phyloP scores from a whole-genome alignment of 2,888 invertebrate genomes.

The Philereme transversata region DNA sequence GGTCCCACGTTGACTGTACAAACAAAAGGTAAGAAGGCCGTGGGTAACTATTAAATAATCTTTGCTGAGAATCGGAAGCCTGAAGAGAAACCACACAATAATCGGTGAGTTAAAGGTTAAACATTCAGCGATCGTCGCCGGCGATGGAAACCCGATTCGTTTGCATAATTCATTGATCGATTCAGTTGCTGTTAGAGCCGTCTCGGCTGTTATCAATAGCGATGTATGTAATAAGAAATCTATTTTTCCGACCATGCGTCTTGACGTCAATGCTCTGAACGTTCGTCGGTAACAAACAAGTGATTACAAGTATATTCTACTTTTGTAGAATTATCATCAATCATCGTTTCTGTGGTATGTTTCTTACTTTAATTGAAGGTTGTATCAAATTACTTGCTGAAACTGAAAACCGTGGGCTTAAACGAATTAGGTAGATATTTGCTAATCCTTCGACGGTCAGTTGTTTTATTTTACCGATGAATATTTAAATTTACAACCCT shows the following conservation, averaged over 20 bases:
- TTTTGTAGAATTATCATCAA: conserved; percentile 1
- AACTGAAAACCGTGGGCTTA: not conserved
- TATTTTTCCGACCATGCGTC: conserved; percentile 42
- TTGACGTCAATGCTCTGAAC: conserved; percentile 46
- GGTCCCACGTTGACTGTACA: conserved; percentile 12
- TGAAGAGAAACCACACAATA: conserved; percentile 53
- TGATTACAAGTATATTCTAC: not conserved
- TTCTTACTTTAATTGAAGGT: not conserved
- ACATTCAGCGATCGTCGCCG: conserved; percentile 60
- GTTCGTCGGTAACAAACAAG: conserved; percentile 11
- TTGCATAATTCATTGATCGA: conserved; percentile 76
- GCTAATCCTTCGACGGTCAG: too few relatives aligned
- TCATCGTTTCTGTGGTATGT: not conserved
- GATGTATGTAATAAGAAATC: conserved; percentile 60
- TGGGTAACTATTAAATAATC: conserved; percentile 37
- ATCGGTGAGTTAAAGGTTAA: conserved; percentile 67
- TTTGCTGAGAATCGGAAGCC: conserved; percentile 34
- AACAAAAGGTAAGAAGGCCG: conserved; percentile 33
- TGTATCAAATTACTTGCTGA: not conserved
- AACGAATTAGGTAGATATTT: too few relatives aligned
- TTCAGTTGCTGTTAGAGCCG: conserved; percentile 48
- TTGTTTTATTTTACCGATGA: too few relatives aligned
- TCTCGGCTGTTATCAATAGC: conserved; percentile 44
- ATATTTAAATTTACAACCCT: too few relatives aligned
- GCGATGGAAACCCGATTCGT: conserved; percentile 51